A percentile compares a stretch with the other conserved stretches of the same genome.
Evolutionary conservation across 2,113 vertebrate genomes (phyloP).

Genomic region (Albula goreensis): DNA sequence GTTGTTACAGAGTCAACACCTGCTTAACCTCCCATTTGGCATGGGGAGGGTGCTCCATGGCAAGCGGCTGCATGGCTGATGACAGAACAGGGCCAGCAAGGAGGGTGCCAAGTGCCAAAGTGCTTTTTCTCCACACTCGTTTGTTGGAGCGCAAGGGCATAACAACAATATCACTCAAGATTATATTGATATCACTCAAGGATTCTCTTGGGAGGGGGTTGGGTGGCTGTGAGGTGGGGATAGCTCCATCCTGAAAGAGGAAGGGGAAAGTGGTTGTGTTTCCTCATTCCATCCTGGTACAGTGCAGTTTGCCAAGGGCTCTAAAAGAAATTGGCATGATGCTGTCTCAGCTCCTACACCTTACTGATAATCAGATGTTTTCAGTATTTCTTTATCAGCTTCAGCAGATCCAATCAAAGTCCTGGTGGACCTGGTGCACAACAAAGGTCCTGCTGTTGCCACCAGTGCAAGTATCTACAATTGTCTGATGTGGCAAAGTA

Average conservation of each 20-base stretch:
- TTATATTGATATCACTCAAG: too few species aligned
- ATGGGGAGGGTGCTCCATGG: too few species aligned
- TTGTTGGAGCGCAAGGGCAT: neutral
- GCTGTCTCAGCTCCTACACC: neutral
- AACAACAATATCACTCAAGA: neutral
- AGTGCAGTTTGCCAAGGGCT: neutral
- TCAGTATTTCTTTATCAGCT: too few species aligned
- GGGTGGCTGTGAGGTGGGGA: neutral
- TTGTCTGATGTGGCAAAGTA: too few species aligned
- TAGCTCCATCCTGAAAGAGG: neutral
- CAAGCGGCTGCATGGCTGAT: neutral
- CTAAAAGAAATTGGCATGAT: neutral
- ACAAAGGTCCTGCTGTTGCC: too few species aligned
- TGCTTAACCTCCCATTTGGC: too few species aligned
- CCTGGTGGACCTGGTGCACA: too few species aligned
- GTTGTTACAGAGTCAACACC: too few species aligned
- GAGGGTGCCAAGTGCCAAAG: neutral
- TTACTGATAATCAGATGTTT: too few species aligned
- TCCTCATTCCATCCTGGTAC: neutral
- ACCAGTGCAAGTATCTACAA: too few species aligned
- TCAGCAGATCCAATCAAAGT: too few species aligned
- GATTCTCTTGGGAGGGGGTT: neutral
- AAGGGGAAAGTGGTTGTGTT: neutral
- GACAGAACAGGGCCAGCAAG: neutral
- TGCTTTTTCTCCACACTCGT: neutral